A percentile compares a stretch with the other conserved stretches of the same genome.
Conservation (phyloP, 2,888 invertebrate genomes). For the Diadegma fenestrale region DNA sequence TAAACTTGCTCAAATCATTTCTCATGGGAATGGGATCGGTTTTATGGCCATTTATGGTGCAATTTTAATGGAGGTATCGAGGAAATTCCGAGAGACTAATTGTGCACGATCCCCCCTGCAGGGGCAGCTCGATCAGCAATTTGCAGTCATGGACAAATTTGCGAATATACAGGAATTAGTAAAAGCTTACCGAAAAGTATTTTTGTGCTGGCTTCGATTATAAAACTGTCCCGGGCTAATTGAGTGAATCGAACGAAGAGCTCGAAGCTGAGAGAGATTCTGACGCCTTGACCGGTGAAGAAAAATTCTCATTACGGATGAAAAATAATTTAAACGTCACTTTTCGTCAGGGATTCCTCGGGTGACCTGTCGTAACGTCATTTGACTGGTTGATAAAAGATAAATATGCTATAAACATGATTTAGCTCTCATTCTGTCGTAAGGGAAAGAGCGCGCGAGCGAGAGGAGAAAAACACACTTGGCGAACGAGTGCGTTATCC, state of each 20-base stretch:
- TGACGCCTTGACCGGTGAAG: not conserved
- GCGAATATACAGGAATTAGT: not conserved
- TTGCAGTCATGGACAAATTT: not conserved
- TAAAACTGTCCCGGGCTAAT: not conserved
- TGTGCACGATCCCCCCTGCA: not conserved
- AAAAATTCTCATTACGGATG: not conserved
- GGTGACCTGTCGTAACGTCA: not conserved
- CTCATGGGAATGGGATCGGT: no score
- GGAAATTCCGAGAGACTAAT: not conserved
- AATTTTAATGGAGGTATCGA: no score
- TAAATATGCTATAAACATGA: constrained; percentile 12
- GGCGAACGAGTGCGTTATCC: constrained; percentile 48
- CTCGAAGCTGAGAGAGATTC: not conserved
- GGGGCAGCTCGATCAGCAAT: not conserved
- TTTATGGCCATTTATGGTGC: no score
- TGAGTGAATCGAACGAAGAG: not conserved
- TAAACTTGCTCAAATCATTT: not conserved
- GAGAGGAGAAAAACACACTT: constrained; percentile 28
- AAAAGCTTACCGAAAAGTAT: not conserved
- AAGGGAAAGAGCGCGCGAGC: not conserved
- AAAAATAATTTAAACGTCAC: not conserved
- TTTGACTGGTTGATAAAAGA: constrained; percentile 36
- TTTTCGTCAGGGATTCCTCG: constrained; percentile 2
- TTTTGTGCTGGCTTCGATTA: not conserved
- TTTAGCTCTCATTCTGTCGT: not conserved